Evolutionary conservation across 2,113 vertebrate species (phyloP), one percentile per base, ranked within the genome.

Genomic region (Scopus umbretta): DNA sequence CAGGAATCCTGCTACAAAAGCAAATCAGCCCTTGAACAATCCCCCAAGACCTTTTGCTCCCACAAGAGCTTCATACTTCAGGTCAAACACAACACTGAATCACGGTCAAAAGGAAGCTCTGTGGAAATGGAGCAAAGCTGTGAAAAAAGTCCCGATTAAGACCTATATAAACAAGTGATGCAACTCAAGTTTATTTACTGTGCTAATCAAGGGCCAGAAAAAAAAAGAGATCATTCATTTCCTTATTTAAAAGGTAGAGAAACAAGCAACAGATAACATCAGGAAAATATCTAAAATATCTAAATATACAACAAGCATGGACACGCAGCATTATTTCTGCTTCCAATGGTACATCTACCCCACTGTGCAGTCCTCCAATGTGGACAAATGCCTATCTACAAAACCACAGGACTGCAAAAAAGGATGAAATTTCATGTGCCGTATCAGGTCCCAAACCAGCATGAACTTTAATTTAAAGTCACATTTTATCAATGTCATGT

Each of bases 1-100:
- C 34, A 74, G 32, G 74, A 97, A 74, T 94, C 70, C 90, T 94
- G 70, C 74, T 97, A 92, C 89, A 81, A 92, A 82, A 93, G 93
- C 53, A 92, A 91, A 70, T 47, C 78, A 87, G 49, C 32, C 27
- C 59, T 72, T 87, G 68, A 91, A 82, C 52, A 29, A 63, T 22
- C 40, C 63, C 80, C 58, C 52, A 86, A 86, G 40, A 74, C 26
- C 19, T 93, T 86, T 74, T 89, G 52, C 78, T 92, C 74, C 30
- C 74, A 49, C 12, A 15, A 87, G 71, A 50, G 66, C 50, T 83
- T 76, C 22, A 43, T 9, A 75, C 13, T 76, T 81, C 70, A 92
- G 21, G 73, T 88, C 47, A 61, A 93, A 93, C 19, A 12, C 7
- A 90, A 71, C 10, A 30, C 53, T 65, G 71, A 90, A 71, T 30